A percentile compares a stretch with the other conserved stretches of the same genome.
Evolutionary conservation across 2,113 vertebrate genomes (phyloP).

Genomic region (Plotosus lineatus): DNA sequence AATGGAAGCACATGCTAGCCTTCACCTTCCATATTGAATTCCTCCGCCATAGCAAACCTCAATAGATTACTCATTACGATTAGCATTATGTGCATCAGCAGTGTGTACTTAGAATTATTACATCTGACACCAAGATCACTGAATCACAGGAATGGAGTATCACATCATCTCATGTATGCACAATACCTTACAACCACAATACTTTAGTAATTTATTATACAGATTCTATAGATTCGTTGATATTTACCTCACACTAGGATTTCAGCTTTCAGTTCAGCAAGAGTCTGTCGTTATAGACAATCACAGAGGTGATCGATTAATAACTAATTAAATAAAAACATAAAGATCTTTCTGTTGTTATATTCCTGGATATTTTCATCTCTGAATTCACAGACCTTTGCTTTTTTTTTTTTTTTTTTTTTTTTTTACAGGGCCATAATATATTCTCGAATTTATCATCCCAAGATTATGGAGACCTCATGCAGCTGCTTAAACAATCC

Average conservation of each 20-base stretch:
- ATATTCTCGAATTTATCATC: slow-evolving; percentile 99
- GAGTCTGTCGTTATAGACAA: background rate
- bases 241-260: background rate
- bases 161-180: background rate
- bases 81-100: background rate
- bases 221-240: background rate
- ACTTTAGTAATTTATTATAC: background rate
- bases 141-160: background rate
- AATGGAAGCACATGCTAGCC: background rate
- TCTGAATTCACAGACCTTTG: slow-evolving; percentile 19
- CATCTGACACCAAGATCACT: background rate
- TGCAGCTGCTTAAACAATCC: slow-evolving; percentile 98
- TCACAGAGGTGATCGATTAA: slow-evolving; percentile 45
- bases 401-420: slow-evolving; percentile 55
- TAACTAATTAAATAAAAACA: slow-evolving; percentile 58
- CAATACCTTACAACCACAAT: background rate
- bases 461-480: slow-evolving; percentile 94
- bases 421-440: slow-evolving; percentile 93
- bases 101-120: background rate
- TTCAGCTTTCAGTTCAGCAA: background rate
- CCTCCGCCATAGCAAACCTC: background rate
- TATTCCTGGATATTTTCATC: slow-evolving; percentile 53
- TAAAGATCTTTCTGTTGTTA: slow-evolving; percentile 51
- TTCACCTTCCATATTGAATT: background rate
- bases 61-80: background rate